Conservation (phyloP, 2,113 vertebrate genomes). For the Microcebus tavaratra region DNA sequence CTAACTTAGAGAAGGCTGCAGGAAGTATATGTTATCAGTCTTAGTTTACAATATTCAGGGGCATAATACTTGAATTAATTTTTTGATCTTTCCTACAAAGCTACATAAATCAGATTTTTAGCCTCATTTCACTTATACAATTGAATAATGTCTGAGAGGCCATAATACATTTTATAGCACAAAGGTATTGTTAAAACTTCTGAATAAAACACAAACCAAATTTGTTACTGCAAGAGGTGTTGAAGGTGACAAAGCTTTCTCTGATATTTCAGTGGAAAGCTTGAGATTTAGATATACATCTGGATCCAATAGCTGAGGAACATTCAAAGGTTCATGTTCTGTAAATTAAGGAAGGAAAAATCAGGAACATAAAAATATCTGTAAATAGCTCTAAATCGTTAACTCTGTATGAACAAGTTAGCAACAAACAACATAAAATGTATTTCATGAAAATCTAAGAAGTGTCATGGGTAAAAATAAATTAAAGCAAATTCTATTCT, state of each 20-base stretch:
- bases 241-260: slow-evolving; percentile 47
- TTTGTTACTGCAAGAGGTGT: slow-evolving; percentile 51
- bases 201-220: slow-evolving; percentile 79
- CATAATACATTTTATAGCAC: neutral
- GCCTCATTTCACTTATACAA: neutral
- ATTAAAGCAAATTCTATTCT: neutral
- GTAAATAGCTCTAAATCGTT: neutral
- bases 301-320: slow-evolving; percentile 63
- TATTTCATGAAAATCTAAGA: slow-evolving; percentile 31
- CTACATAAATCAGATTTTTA: neutral
- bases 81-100: neutral
- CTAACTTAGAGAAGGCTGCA: neutral
- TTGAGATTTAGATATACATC: slow-evolving; percentile 76
- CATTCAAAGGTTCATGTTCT: slow-evolving; percentile 61
- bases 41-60: neutral
- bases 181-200: neutral
- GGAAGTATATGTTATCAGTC: neutral
- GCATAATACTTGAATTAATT: neutral
- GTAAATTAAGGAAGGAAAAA: slow-evolving; percentile 58
- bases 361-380: neutral
- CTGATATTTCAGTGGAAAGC: slow-evolving; percentile 65
- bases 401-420: slow-evolving; percentile 14
- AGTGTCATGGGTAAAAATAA: neutral
- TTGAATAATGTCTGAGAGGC: neutral
- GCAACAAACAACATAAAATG: neutral